Conservation (phyloP, 2,797 vertebrate species). For the Crypturellus tataupa region DNA sequence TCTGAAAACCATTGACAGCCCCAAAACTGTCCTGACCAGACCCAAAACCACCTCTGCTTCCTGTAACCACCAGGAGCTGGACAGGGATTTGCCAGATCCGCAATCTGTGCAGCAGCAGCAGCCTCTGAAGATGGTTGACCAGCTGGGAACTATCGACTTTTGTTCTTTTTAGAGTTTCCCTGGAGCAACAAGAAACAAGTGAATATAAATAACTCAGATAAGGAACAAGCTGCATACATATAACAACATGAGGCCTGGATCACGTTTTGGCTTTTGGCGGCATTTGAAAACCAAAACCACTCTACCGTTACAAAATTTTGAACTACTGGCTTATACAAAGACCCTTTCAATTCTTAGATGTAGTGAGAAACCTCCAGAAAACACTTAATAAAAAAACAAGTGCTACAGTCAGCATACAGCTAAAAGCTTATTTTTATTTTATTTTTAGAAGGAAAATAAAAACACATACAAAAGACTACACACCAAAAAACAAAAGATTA, state of each 20-base stretch:
- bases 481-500: not conserved
- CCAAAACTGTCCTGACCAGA: conserved; percentile 48
- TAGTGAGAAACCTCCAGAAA: not conserved
- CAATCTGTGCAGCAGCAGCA: conserved; percentile 66
- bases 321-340: not conserved
- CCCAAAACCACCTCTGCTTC: conserved; percentile 42
- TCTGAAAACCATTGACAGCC: conserved; percentile 74
- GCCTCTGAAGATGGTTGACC: conserved; percentile 23
- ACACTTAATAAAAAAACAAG: not conserved
- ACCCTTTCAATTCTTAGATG: not conserved
- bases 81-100: not conserved
- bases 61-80: conserved; percentile 51
- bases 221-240: not conserved
- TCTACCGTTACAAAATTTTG: not conserved
- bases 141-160: conserved; percentile 87
- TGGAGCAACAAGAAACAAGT: conserved; percentile 72
- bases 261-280: not conserved
- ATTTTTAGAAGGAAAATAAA: too few relatives aligned
- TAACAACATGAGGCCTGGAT: not conserved
- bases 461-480: not conserved
- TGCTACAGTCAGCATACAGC: not conserved
- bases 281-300: not conserved
- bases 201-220: not conserved
- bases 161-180: conserved; percentile 98
- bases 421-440: not conserved